Evolutionary conservation across 2,797 vertebrate species (phyloP), one percentile per base, ranked within the genome.

Genomic region (Erethizon dorsatum): DNA sequence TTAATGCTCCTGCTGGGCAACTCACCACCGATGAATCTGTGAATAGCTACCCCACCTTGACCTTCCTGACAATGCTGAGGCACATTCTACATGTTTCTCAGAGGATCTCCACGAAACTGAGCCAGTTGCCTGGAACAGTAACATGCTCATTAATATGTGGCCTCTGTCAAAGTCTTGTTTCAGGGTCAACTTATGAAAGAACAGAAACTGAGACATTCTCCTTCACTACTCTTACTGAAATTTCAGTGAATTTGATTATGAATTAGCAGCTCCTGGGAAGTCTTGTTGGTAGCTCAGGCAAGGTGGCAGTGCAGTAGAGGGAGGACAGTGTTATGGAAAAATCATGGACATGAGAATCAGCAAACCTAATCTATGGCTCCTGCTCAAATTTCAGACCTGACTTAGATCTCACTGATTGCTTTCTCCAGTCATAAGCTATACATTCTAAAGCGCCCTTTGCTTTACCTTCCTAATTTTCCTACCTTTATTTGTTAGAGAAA

Each of bases 191-290:
- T 73, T 95, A 78, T 33, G 63, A 45, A 56, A 67, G 87, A 87
- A 88, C 9, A 20, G 15, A 88, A 77, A 91, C 24, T 26, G 59
- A 59, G 14, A 50, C 26, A 59, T 47, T 33, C 18, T 73, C 24
- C 41, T 91, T 90, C 11, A 75, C 54, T 5, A 77, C 57, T 47
- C 33, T 63, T 67, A 31, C 8, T 77, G 83, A 90, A 59, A 92
- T 88, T 73, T 91, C 28, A 37, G 13, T 78, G 82, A 83, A 84
- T 41, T 84, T 88, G 47, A 26, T 80, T 80, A 65, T 57, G 83
- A 92, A 47, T 89, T 50, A 77, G 47, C n/a, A 52, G 10, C 31
- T 93, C 33, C 50, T 6, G 7, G 20, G 54, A 45, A 59, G 26
- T 69, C 18, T 20, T 61, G 2, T 71, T 11, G 50, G 10, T 56